These are phyloP conservation scores for Coleophora deauratella DNA, from an alignment of 2,888 invertebrate genomes.

Conservation along the genomic window DNA sequence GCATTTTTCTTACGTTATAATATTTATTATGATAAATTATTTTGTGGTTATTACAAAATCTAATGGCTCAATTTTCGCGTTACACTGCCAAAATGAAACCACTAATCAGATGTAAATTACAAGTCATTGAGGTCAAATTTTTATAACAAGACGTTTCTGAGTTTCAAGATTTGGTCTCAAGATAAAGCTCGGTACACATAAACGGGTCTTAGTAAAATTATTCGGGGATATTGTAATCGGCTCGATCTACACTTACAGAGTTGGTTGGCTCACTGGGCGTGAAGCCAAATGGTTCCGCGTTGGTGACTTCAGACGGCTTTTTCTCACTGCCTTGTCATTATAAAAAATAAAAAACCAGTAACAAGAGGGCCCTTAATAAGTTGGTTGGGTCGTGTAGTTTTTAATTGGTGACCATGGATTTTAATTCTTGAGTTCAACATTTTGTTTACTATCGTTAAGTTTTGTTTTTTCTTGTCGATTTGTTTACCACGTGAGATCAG, in stretches of 20 bases:
- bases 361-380: slow-evolving; percentile 41
- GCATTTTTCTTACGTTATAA: too few species aligned
- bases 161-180: slow-evolving; percentile 14
- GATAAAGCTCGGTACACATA: slow-evolving; percentile 28
- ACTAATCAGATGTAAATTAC: not conserved
- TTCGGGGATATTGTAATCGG: slow-evolving; percentile 51
- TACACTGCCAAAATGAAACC: slow-evolving; percentile 1
- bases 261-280: slow-evolving; percentile 52
- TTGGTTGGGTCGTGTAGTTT: slow-evolving; percentile 26
- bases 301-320: slow-evolving; percentile 45
- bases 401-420: slow-evolving; percentile 34
- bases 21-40: too few species aligned
- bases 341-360: too few species aligned
- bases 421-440: slow-evolving; percentile 11
- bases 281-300: slow-evolving; percentile 61
- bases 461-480: too few species aligned
- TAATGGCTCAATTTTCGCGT: slow-evolving; percentile 11
- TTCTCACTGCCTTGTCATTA: slow-evolving; percentile 62
- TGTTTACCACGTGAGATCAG: too few species aligned
- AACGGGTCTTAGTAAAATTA: slow-evolving; percentile 38
- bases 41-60: slow-evolving; percentile 10
- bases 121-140: too few species aligned
- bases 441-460: too few species aligned
- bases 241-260: slow-evolving; percentile 49
- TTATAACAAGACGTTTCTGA: slow-evolving; percentile 5